Base-by-base conservation (phyloP, 23 tunicate species). In the Trididemnum miniatum region DNA sequence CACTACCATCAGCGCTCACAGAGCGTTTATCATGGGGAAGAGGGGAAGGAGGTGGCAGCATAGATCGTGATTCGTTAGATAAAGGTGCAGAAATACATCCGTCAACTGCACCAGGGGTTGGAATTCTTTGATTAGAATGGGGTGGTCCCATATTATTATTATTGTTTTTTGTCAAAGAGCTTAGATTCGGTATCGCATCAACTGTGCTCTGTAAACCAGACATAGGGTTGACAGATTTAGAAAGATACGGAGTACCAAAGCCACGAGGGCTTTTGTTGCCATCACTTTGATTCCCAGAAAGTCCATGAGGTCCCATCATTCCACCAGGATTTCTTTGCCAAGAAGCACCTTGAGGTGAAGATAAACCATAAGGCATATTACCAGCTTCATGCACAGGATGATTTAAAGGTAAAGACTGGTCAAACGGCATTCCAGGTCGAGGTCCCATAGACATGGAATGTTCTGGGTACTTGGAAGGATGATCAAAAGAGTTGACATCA, bases 151-250 rank as follows among this genome's bases (percentile, higher is more conserved):
- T 88, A 51, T 87, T 87, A 54, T 80, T 86, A 35, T 80, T 79
- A 32, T 80, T 79, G 82, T 81, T 87, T 65, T 81, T 87, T 20
- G 89, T 80, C 80, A 79, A 49, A 0, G 54, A 62, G 27, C 82
- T 72, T 2, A 63, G 50, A 20, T 89, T 87, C 0, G 97, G 92
- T 2, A 92, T 92, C 1, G 97, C 84, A 40, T 83, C 83, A 1
- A 92, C 97, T 2, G 97, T 92, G 33, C 82, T 83, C 80, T 92
- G 97, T n/a, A 92, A 62, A 2, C 88, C 88, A 15, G 91, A 92
- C 92, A 92, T 92, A 1, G 97, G 97, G 60, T 92, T 87, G 37
- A 84, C 51, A 1, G 76, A n/a, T 69, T 50, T 33, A 1, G 64
- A 71, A 1, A 79, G 84, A 35, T 69, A 79, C 0, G 34, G 35